These are phyloP conservation scores for Rhagonycha fulva DNA, from an alignment of 2,888 invertebrate genomes.

Conservation along the genomic window DNA sequence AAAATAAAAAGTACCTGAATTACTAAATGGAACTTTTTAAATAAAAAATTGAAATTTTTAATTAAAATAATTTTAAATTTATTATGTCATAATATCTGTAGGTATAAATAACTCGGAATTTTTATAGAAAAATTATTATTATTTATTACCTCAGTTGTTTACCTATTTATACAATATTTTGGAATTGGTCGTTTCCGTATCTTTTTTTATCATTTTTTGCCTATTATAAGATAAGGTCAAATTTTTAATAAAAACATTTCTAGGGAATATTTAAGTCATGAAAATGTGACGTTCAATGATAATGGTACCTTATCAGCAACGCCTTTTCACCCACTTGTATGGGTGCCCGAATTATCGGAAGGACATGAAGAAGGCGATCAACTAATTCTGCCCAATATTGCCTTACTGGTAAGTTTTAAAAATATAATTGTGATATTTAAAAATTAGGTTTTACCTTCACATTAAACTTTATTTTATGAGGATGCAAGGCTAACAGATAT, in stretches of 20 bases:
- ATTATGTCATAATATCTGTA: not conserved
- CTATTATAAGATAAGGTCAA: not conserved
- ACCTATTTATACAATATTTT: not conserved
- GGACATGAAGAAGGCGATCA: constrained; percentile 76
- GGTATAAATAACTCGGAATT: not conserved
- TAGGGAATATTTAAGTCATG: constrained; percentile 75
- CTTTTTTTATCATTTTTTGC: not conserved
- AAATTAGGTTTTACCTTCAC: not conserved
- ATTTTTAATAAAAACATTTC: constrained; percentile 35
- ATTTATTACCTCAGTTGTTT: not conserved
- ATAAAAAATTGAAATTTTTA: not conserved
- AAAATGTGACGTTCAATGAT: constrained; percentile 71
- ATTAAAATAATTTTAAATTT: not conserved
- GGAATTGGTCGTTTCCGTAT: too few relatives aligned
- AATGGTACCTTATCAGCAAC: constrained; percentile 74
- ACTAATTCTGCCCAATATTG: constrained; percentile 79
- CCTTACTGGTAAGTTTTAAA: constrained; percentile 79
- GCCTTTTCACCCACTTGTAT: constrained; percentile 75
- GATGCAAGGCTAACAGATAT: not conserved
- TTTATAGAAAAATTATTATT: not conserved
- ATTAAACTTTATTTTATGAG: too few relatives aligned
- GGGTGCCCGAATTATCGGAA: constrained; percentile 76
- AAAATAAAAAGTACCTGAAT: not conserved
- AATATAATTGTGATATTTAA: not conserved
- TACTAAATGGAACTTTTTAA: not conserved